Evolutionary conservation across 1,140 invertebrate species (phyloP).

Genomic region (Ips typographus): DNA sequence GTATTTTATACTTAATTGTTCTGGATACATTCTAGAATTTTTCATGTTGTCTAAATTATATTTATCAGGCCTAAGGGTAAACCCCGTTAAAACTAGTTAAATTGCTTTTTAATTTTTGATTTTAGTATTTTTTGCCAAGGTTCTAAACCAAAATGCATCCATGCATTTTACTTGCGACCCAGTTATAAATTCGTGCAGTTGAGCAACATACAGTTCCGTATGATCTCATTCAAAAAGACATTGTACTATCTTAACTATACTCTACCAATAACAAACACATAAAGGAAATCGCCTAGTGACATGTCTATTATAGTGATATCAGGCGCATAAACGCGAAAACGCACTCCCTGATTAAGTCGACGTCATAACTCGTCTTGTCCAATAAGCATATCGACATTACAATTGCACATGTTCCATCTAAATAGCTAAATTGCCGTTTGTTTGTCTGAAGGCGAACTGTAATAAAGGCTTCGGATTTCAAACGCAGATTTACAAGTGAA

Average conservation of each 20-base stretch:
- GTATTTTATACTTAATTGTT: too few species aligned
- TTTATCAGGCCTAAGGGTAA: too few species aligned
- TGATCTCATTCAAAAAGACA: not conserved
- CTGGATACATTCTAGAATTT: too few species aligned
- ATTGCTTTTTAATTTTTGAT: too few species aligned
- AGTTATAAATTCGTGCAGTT: too few species aligned
- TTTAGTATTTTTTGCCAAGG: too few species aligned
- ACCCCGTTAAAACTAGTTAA: too few species aligned
- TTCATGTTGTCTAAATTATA: too few species aligned
- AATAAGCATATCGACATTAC: slow-evolving; percentile 25
- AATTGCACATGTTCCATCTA: slow-evolving; percentile 31
- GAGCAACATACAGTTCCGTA: too few species aligned
- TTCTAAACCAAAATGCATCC: too few species aligned
- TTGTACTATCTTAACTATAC: not conserved
- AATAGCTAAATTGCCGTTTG: slow-evolving; percentile 21
- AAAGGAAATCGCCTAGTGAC: slow-evolving; percentile 13
- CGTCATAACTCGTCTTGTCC: slow-evolving; percentile 14
- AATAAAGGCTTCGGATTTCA: slow-evolving; percentile 13
- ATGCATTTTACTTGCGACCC: too few species aligned
- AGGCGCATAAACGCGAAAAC: slow-evolving; percentile 27
- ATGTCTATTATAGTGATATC: slow-evolving; percentile 29
- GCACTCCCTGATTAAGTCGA: slow-evolving; percentile 14
- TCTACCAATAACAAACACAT: slow-evolving; percentile 20
- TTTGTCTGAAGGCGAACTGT: slow-evolving; percentile 17
- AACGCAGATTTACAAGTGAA: too few species aligned